Base-by-base conservation (phyloP, 1,140 invertebrate genomes). In the Dendrolimus punctatus region DNA sequence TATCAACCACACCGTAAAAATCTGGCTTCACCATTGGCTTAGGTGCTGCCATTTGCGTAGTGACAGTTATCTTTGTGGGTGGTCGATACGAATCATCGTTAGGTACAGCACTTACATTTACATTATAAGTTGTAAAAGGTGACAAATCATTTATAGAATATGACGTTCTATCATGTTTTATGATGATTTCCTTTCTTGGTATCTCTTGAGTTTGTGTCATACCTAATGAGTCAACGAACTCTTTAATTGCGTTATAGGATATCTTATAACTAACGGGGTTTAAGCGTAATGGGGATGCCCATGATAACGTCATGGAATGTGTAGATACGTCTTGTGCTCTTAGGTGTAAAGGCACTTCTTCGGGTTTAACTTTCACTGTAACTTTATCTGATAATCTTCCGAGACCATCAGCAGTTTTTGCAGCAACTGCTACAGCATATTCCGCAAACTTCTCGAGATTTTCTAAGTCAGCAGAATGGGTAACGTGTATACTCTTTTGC, bases 1-100 rank as follows among this genome's bases (percentile, higher is more conserved):
- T 94, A 71, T 94, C 94, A 23, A 95, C 92, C 46, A 96, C 94
- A 4, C 95, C 95, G 71, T 95, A 96, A 72, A 98, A 96, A 71
- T 96, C 95, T 0, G 98, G 97, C 72, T 96, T 95, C 0, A 97
- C 96, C 95, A 99, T 98, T 0, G 96, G 94, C 66, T 98, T 95
- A 0, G 97, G 97, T 0, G 97, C 97, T 0, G 95, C 96, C 96
- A 98, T 98, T 85, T 98, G 96, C 0, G 96, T 98, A 0, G 96
- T 98, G 1, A 98, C 95, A 0, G 94, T 96, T n/a, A 98, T 97
- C 80, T 95, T 95, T 0, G 95, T 95, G 0, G 96, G 95, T 10
- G 96, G 96, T 64, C 93, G 89, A 73, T 97, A 98, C 0, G 91
- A 91, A 51, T 92, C 90, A 69, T 97, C 95, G 39, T 92, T 90